Percentiles rank a stretch among this genome's conserved stretches.
These are phyloP conservation scores for Polyploca ridens DNA, from an alignment of 2,888 invertebrate species.

Conservation along the genomic window DNA sequence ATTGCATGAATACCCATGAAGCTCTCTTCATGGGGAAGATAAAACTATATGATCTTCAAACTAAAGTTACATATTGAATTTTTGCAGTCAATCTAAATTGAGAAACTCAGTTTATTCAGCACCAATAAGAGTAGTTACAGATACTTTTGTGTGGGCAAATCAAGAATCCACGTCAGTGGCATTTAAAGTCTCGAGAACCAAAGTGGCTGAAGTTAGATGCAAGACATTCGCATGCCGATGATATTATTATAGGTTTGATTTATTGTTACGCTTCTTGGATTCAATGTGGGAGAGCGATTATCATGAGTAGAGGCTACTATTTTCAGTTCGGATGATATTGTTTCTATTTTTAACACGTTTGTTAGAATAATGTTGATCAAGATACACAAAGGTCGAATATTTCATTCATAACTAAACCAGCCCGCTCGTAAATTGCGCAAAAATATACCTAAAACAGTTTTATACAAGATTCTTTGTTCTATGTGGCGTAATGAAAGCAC, in stretches of 20 bases:
- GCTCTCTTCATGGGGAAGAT: too few relatives aligned
- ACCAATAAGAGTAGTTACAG: background rate
- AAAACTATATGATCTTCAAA: too few relatives aligned
- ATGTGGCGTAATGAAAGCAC: background rate
- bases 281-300: constrained; percentile 70
- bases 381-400: constrained; percentile 39
- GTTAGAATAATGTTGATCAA: constrained; percentile 38
- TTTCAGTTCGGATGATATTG: constrained; percentile 61
- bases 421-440: constrained; percentile 5
- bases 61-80: too few relatives aligned
- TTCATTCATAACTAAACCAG: constrained; percentile 34
- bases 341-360: constrained; percentile 55
- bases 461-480: background rate
- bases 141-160: constrained; percentile 1
- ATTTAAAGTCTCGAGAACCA: constrained; percentile 29
- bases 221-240: constrained; percentile 62
- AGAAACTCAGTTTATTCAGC: background rate
- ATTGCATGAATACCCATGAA: too few relatives aligned
- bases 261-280: constrained; percentile 67
- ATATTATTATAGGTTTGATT: constrained; percentile 75
- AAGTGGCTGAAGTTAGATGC: constrained; percentile 36
- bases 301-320: constrained; percentile 64
- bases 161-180: constrained; percentile 29
- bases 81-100: too few relatives aligned
- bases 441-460: background rate